Conservation (phyloP, 2,888 invertebrate species). For the Tanytarsus gracilentus region DNA sequence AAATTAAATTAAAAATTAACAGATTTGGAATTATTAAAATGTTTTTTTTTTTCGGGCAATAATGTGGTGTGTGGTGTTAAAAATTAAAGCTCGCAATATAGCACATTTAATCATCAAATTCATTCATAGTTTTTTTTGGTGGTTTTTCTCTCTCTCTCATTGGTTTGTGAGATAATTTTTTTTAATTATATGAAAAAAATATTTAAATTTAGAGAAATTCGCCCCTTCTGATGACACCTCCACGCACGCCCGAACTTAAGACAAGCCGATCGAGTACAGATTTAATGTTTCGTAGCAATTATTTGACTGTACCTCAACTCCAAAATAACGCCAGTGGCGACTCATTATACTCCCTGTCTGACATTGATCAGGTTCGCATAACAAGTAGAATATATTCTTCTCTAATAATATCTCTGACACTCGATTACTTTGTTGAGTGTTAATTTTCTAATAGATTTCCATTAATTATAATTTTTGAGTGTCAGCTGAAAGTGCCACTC, state of each 20-base stretch:
- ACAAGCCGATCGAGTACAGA: neutral
- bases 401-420: neutral
- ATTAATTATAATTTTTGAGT: no score
- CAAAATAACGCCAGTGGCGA: neutral
- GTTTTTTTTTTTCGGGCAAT: no score
- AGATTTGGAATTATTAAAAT: no score
- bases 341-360: constrained; percentile 3
- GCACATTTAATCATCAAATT: no score
- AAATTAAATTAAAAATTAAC: no score
- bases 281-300: constrained; percentile 4
- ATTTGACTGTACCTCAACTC: constrained; percentile 3
- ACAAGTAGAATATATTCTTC: neutral
- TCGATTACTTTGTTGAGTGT: neutral
- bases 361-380: constrained; percentile 12
- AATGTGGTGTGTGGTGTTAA: no score
- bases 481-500: neutral
- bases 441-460: neutral
- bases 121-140: no score
- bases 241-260: constrained; percentile 5
- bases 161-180: neutral
- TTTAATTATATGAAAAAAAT: neutral
- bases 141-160: neutral
- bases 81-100: no score
- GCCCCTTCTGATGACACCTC: neutral
- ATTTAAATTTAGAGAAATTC: neutral